Percentiles rank a stretch among this genome's conserved stretches.
These are phyloP conservation scores for Lasioglossum baleicum DNA, from an alignment of 1,140 invertebrate species.

Conservation along the genomic window DNA sequence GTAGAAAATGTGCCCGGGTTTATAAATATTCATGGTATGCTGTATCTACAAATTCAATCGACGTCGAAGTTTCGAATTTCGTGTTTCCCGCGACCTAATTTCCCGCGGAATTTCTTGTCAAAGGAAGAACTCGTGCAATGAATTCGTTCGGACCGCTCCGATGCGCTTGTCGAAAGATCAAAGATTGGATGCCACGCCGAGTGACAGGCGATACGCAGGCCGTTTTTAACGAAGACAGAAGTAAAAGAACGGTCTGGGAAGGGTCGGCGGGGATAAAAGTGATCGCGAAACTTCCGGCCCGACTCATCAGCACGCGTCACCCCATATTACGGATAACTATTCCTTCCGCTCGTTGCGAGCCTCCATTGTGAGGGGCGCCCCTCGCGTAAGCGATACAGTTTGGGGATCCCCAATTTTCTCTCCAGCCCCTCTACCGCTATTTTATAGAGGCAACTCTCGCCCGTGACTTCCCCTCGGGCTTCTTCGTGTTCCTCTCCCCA, in stretches of 20 bases:
- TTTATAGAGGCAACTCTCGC: conserved; percentile 30
- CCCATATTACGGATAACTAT: conserved; percentile 75
- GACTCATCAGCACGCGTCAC: conserved; percentile 75
- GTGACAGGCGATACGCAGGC: conserved; percentile 11
- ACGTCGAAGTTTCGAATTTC: background rate
- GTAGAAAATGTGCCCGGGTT: no score
- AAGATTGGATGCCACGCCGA: background rate
- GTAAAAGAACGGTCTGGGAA: background rate
- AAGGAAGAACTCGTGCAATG: background rate
- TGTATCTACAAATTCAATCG: background rate
- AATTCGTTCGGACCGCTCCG: background rate
- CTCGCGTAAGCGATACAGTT: conserved; percentile 73
- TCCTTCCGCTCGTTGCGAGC: conserved; percentile 72
- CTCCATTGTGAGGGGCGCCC: conserved; percentile 67
- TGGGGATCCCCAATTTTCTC: conserved; percentile 41
- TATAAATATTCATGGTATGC: no score
- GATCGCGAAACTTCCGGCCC: conserved; percentile 75
- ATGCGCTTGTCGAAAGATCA: conserved; percentile 17
- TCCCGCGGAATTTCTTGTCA: background rate
- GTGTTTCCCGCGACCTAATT: background rate
- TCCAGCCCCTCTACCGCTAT: conserved; percentile 1
- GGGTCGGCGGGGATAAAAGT: conserved; percentile 37
- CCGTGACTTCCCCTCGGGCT: background rate
- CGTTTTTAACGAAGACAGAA: conserved; percentile 49
- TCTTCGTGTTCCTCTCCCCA: background rate